Evolutionary conservation across 2,797 vertebrate species (phyloP).

Genomic region (Somateria mollissima): DNA sequence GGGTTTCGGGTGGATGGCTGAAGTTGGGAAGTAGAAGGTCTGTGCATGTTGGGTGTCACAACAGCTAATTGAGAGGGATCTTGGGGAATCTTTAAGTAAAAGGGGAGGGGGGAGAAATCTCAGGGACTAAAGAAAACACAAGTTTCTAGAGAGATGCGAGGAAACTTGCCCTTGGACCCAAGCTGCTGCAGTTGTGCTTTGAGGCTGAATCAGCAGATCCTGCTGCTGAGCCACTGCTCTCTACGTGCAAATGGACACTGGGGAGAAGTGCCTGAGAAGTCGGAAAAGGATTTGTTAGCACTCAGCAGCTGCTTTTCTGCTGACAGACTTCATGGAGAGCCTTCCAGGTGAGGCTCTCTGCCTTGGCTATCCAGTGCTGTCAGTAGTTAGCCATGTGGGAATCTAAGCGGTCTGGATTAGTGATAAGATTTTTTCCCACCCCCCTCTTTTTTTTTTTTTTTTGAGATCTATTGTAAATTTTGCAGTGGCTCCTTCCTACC

Average conservation of each 20-base stretch:
- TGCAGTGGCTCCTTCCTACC: constrained; percentile 59
- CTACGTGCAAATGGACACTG: neutral
- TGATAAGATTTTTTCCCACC: neutral
- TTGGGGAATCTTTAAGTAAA: neutral
- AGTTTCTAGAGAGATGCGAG: constrained; percentile 18
- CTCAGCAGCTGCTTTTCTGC: neutral
- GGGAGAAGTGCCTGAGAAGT: neutral
- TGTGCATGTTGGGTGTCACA: constrained; percentile 22
- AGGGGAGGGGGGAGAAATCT: constrained; percentile 44
- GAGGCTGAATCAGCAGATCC: neutral
- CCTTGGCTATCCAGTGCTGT: neutral
- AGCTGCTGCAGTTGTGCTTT: neutral
- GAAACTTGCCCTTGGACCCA: constrained; percentile 2
- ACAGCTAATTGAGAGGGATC: neutral
- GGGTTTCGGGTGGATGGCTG: neutral
- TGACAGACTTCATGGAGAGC: neutral
- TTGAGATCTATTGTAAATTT: neutral
- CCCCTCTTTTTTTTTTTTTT: neutral
- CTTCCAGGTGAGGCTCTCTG: neutral
- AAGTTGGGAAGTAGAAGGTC: constrained; percentile 37
- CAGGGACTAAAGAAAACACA: constrained; percentile 22
- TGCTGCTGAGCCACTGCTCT: neutral
- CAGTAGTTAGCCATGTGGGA: neutral
- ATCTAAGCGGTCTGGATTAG: neutral
- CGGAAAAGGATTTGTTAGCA: neutral